These are phyloP conservation scores for Cosmorhoe ocellata DNA, from an alignment of 2,888 invertebrate genomes.

Conservation along the genomic window DNA sequence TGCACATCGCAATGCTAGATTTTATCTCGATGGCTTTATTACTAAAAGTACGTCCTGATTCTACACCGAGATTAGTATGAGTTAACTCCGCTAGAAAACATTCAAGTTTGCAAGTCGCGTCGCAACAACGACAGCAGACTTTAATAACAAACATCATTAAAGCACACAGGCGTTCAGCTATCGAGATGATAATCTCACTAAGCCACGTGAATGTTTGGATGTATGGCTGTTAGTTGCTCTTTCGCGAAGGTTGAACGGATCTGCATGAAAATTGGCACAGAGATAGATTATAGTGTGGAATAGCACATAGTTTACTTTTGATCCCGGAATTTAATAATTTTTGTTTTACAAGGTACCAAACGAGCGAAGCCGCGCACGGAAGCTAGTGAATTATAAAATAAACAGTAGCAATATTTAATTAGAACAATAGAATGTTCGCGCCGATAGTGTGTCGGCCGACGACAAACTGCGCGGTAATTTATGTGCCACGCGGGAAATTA, in stretches of 20 bases:
- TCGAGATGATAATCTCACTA: neutral
- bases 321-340: too few relatives aligned
- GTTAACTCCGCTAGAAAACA: neutral
- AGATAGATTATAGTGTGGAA: too few relatives aligned
- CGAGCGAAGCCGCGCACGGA: too few relatives aligned
- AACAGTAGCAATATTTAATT: slow-evolving; percentile 9
- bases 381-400: slow-evolving; percentile 2
- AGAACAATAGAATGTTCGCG: slow-evolving; percentile 23
- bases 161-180: neutral
- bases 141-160: too few relatives aligned
- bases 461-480: slow-evolving; percentile 57
- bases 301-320: too few relatives aligned
- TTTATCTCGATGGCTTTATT: neutral
- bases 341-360: too few relatives aligned
- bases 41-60: neutral
- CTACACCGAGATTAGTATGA: too few relatives aligned
- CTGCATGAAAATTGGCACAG: too few relatives aligned
- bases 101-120: neutral
- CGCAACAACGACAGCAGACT: neutral
- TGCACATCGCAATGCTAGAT: neutral
- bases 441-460: slow-evolving; percentile 27
- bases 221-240: too few relatives aligned
- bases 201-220: too few relatives aligned
- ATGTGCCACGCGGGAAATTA: slow-evolving; percentile 65
- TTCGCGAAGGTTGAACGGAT: too few relatives aligned